Evolutionary conservation across 2,113 vertebrate species (phyloP), one percentile per base, ranked within the genome.

Genomic region (Ceratotherium simum): DNA sequence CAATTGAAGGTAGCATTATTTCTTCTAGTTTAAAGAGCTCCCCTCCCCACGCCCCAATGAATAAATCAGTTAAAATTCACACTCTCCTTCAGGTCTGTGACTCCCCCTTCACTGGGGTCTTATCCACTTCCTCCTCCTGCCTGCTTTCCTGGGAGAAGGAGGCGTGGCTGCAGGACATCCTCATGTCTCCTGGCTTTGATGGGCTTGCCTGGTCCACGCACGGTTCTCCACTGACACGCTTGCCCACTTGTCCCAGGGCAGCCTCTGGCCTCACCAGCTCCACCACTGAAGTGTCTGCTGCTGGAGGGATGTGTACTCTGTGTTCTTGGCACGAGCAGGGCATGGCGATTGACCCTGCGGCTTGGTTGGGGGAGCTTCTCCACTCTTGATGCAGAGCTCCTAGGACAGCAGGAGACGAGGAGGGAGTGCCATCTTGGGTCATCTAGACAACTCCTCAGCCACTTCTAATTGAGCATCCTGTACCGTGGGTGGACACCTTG

Each of bases 101-200:
- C 25, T 21, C 9, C 11, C 21, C 54, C 3, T 81, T n/a, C 27
- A 29, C 48, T 0, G 33, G 60, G 62, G 3, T 79, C 27, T 36
- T 64, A 9, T 17, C 0, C 2, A 14, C 27, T 20, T 39, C 11
- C 8, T 31, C 48, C 27, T 58, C 67, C 31, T 11, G 8, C 13
- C 21, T 2, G 2, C 14, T 76, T 84, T 76, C 33, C 85, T 14
- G 1, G 33, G 33, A 36, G 27, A 25, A 27, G 6, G 6, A 5
- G 42, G 42, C 17, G 42, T 3, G 36, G 5, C 4, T 10, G 33
- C 18, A 54, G 75, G 87, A 21, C 12, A 1, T 42, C 25, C 48
- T 84, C 46, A 5, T 4, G 8, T 31, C 39, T 69, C 36, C 14
- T 0, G 1, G 23, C 48, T 72, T 46, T 73, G 82, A 56, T 17